Percentiles rank a stretch among this genome's conserved stretches.
phyloP scores from a whole-genome alignment of 2,113 vertebrate genomes.

The Athene noctua region DNA sequence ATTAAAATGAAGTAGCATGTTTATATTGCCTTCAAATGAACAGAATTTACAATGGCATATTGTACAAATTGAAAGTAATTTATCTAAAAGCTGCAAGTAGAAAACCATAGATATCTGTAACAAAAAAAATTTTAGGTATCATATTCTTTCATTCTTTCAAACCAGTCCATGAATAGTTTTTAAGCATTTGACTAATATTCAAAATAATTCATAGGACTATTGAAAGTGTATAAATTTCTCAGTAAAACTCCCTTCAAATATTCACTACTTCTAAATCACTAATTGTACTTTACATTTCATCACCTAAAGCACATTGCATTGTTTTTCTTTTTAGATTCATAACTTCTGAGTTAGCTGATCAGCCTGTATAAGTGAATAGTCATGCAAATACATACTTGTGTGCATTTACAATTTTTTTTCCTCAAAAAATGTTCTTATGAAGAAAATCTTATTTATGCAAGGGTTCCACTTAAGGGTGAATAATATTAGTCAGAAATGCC shows the following conservation, averaged over 20 bases:
- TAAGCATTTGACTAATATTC: neutral
- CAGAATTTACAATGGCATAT: neutral
- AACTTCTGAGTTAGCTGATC: neutral
- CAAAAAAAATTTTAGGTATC: neutral
- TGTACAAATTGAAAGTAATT: neutral
- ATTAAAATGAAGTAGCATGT: neutral
- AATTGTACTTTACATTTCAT: neutral
- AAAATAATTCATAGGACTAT: neutral
- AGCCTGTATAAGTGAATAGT: neutral
- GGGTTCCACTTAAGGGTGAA: neutral
- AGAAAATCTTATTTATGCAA: neutral
- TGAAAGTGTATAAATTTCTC: neutral
- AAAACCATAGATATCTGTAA: neutral
- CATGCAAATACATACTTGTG: neutral
- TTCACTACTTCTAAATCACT: neutral
- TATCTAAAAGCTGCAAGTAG: neutral
- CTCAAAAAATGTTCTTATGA: neutral
- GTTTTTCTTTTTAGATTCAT: neutral
- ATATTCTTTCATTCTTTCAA: neutral
- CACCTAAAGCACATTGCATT: neutral
- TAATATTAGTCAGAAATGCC: neutral
- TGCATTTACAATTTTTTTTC: neutral
- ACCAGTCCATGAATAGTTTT: neutral
- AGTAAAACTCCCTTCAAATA: neutral
- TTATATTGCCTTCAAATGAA: neutral